A percentile compares a stretch with the other conserved stretches of the same genome.
These are phyloP conservation scores for Ornithoptera alexandrae DNA, from an alignment of 2,888 invertebrate genomes.

Conservation along the genomic window DNA sequence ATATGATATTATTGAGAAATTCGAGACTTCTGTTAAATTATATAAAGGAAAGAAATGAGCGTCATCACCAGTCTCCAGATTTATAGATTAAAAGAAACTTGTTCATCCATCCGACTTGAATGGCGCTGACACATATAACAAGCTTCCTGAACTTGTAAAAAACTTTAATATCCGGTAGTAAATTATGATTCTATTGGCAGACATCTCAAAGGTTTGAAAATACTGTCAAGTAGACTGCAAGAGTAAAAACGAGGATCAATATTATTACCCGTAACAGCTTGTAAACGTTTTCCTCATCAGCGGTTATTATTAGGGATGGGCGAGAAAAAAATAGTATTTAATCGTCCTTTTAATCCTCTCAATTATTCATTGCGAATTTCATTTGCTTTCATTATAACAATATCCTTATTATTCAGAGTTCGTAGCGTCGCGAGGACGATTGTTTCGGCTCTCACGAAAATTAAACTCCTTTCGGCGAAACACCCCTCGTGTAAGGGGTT, in stretches of 20 bases:
- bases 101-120: too few relatives aligned
- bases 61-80: too few relatives aligned
- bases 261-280: neutral
- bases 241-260: neutral
- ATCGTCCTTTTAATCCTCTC: constrained; percentile 10
- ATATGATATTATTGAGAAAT: too few relatives aligned
- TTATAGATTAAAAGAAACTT: too few relatives aligned
- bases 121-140: too few relatives aligned
- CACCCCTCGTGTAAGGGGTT: neutral
- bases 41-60: too few relatives aligned
- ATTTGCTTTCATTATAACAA: constrained; percentile 15
- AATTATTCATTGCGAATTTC: constrained; percentile 11
- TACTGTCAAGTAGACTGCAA: too few relatives aligned
- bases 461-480: neutral
- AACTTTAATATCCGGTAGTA: too few relatives aligned
- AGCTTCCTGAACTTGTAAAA: too few relatives aligned
- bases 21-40: too few relatives aligned
- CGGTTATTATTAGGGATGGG: neutral
- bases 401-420: constrained; percentile 9
- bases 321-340: neutral
- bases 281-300: neutral
- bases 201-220: too few relatives aligned
- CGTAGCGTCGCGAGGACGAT: constrained; percentile 5
- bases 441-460: neutral
- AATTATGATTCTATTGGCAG: too few relatives aligned